Conservation (phyloP, 2,888 invertebrate species). For the Erebia aethiops region DNA sequence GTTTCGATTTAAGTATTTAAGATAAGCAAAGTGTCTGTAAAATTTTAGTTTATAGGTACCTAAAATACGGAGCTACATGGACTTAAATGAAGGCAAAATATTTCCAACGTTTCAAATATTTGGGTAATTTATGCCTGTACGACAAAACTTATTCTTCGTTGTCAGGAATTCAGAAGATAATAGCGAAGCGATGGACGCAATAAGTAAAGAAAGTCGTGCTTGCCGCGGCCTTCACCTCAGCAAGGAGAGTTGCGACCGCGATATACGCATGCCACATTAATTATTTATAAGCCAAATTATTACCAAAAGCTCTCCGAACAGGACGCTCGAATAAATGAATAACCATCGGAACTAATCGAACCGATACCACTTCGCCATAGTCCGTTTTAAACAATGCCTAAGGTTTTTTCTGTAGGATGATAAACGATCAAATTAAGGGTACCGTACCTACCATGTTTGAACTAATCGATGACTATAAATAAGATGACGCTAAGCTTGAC, state of each 20-base stretch:
- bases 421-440: slow-evolving; percentile 40
- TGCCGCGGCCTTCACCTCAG: slow-evolving; percentile 65
- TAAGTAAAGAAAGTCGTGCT: slow-evolving; percentile 51
- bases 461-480: slow-evolving; percentile 27
- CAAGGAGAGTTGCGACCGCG: slow-evolving; percentile 54
- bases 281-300: slow-evolving; percentile 79
- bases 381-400: slow-evolving; percentile 45
- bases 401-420: slow-evolving; percentile 40
- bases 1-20: slow-evolving; percentile 29
- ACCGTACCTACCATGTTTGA: slow-evolving; percentile 24
- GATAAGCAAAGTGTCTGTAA: slow-evolving; percentile 30
- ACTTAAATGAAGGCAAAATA: neutral
- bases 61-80: neutral
- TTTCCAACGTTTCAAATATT: neutral
- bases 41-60: slow-evolving; percentile 8
- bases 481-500: slow-evolving; percentile 25
- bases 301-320: slow-evolving; percentile 66
- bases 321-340: slow-evolving; percentile 74
- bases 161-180: slow-evolving; percentile 4
- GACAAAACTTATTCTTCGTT: neutral
- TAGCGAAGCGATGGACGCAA: slow-evolving; percentile 19
- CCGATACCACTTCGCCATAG: slow-evolving; percentile 42
- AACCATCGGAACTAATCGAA: slow-evolving; percentile 71
- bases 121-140: neutral
- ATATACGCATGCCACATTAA: slow-evolving; percentile 61